Evolutionary conservation across 2,113 vertebrate genomes (phyloP).

Genomic region (Macquaria australasica): DNA sequence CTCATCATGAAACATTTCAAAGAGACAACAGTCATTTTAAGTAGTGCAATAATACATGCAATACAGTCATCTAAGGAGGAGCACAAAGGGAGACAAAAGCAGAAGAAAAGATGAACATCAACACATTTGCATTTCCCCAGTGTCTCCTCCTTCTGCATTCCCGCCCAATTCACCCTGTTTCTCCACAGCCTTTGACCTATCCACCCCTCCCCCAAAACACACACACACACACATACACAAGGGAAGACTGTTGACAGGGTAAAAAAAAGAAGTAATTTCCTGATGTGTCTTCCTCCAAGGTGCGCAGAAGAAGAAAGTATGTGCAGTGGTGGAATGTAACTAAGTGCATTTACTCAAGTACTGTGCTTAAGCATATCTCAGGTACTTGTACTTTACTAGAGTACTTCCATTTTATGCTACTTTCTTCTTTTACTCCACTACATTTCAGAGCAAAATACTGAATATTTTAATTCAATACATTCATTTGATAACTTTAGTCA

Average conservation of each 20-base stretch:
- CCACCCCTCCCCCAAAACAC: slow-evolving; percentile 63
- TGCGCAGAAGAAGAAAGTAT: background rate
- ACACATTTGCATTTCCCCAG: background rate
- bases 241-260: slow-evolving; percentile 20
- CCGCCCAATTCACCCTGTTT: slow-evolving; percentile 53
- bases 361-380: background rate
- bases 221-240: slow-evolving; percentile 18
- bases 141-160: slow-evolving; percentile 55
- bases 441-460: background rate
- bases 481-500: background rate
- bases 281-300: slow-evolving; percentile 1
- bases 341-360: background rate
- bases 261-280: background rate
- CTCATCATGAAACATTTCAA: background rate
- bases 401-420: background rate
- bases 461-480: background rate
- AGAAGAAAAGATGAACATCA: slow-evolving; percentile 14
- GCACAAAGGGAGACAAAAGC: background rate
- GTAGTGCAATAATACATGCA: background rate
- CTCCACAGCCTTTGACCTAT: slow-evolving; percentile 60
- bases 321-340: too few species aligned
- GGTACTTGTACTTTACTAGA: background rate
- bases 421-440: background rate
- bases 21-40: background rate
- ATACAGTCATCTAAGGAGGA: background rate